Conservation (phyloP, 1,140 invertebrate genomes). For the Sweltsa coloradensis region DNA sequence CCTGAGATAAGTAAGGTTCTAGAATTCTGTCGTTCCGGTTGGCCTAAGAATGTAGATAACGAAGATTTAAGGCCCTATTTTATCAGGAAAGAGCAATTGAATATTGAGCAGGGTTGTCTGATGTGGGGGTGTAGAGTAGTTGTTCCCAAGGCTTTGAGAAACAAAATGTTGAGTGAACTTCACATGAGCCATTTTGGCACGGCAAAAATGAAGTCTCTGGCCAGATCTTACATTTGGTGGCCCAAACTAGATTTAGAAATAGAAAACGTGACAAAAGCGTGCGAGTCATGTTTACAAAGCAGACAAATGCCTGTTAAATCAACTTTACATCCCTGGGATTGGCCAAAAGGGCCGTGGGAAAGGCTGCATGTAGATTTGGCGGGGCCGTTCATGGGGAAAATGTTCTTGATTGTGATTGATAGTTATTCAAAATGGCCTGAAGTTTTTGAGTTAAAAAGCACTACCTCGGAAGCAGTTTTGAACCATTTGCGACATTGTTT, state of each 20-base stretch:
- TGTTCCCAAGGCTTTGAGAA: not conserved
- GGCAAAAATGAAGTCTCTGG: conserved; percentile 25
- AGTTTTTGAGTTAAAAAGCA: conserved; percentile 6
- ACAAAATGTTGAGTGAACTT: conserved; percentile 12
- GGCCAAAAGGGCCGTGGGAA: not conserved
- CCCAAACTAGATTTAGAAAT: conserved; percentile 23
- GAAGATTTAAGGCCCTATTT: not conserved
- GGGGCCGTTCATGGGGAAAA: conserved; percentile 12
- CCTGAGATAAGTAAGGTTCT: not conserved
- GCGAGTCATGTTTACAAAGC: conserved; percentile 1
- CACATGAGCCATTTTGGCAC: conserved; percentile 23
- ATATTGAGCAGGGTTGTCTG: conserved; percentile 2
- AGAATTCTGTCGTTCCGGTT: not conserved
- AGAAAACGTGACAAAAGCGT: not conserved
- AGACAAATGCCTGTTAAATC: not conserved
- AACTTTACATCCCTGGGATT: not conserved
- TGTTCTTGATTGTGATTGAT: conserved; percentile 19
- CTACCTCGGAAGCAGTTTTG: conserved; percentile 17
- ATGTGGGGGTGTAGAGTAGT: conserved; percentile 2
- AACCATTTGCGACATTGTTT: conserved; percentile 22
- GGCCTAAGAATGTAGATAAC: not conserved
- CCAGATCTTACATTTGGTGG: conserved; percentile 24
- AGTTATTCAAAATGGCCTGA: conserved; percentile 20
- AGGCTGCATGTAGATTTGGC: conserved; percentile 19
- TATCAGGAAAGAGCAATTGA: not conserved